Percentiles rank a stretch among this genome's conserved stretches.
phyloP scores from a whole-genome alignment of 2,888 invertebrate species.

The Eurois occulta region DNA sequence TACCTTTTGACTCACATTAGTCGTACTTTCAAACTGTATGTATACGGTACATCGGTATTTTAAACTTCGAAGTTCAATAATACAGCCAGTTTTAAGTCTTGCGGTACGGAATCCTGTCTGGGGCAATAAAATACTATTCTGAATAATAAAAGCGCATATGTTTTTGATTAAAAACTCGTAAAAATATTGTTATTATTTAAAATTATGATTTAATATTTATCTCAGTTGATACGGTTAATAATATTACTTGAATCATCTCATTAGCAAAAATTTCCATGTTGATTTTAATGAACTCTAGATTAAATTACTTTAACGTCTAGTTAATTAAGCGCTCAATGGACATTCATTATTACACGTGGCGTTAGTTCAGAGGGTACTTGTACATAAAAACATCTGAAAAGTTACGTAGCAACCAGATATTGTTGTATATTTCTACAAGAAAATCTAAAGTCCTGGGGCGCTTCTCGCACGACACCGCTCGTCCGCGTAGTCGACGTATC shows the following conservation, averaged over 20 bases:
- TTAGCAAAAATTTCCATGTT: slow-evolving; percentile 48
- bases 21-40: too few relatives aligned
- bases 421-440: too few relatives aligned
- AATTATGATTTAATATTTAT: slow-evolving; percentile 23
- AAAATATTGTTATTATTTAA: slow-evolving; percentile 26
- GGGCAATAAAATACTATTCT: slow-evolving; percentile 17
- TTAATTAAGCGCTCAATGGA: background rate
- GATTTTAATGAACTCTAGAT: slow-evolving; percentile 33
- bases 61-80: too few relatives aligned
- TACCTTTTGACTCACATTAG: too few relatives aligned
- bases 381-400: background rate
- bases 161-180: slow-evolving; percentile 10
- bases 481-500: too few relatives aligned
- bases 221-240: slow-evolving; percentile 4
- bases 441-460: too few relatives aligned
- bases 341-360: background rate
- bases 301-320: background rate
- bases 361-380: background rate
- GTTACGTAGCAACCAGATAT: background rate
- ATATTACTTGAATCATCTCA: background rate
- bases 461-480: too few relatives aligned
- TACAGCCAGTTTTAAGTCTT: background rate
- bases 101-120: background rate
- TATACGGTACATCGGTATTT: too few relatives aligned
- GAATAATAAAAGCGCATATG: background rate